Base-by-base conservation (phyloP, 2,797 vertebrate genomes). In the Perodicticus potto region DNA sequence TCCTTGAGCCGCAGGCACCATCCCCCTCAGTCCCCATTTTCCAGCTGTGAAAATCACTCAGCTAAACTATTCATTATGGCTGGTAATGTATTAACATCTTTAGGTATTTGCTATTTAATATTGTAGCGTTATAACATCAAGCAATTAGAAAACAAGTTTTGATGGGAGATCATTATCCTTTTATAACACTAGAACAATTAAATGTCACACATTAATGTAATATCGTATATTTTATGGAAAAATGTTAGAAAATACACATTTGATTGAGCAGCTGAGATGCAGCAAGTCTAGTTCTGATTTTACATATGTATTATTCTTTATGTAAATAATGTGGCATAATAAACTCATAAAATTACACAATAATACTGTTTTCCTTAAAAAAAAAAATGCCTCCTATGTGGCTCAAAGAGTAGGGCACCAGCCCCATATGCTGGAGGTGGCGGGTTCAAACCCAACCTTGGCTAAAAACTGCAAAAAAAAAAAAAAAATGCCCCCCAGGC, bases 201-300 rank as follows among this genome's bases (percentile, higher is more conserved):
- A 74, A 85, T 69, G 69, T 81, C 76, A 80, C 1, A 20, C 92
- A 59, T 61, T 69, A 57, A 61, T 63, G 40, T 57, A 67, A 86
- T 57, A 37, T 9, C 7, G 65, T 37, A 63, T 69, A 82, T 74
- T 91, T 94, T 45, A 67, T 88, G 55, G 45, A 25, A 82, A 78
- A 95, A 80, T 4, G 32, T 83, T 69, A 70, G 8, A 95, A 90
- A 94, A 80, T 72, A 69, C 8, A 49, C 89, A 85, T 55, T 73
- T 92, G 34, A 89, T 77, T 94, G 95, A 72, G 57, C 89, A 14
- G 82, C 55, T 87, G 22, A 40, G 43, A 16, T 80, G 53, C 19
- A 69, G 55, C 59, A 86, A 93, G 17, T 93, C 59, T 72, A 94
- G 16, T 94, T 96, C 59, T 89, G 49, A 49, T 69, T 85, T 91